Percentiles rank a stretch among this genome's conserved stretches.
These are phyloP conservation scores for Pagrus major DNA, from an alignment of 2,113 vertebrate genomes.

Conservation along the genomic window DNA sequence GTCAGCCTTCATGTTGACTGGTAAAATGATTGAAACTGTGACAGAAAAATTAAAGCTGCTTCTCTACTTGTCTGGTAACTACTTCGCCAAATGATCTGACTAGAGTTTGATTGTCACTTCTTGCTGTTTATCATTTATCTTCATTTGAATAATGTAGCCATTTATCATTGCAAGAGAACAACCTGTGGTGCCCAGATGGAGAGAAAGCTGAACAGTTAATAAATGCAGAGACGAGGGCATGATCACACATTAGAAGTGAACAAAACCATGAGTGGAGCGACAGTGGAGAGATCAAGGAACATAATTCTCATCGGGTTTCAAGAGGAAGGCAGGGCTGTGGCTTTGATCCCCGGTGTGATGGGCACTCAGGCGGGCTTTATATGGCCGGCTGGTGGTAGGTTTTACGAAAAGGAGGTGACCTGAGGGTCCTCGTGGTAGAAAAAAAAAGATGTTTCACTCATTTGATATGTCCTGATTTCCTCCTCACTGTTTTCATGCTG, in stretches of 20 bases:
- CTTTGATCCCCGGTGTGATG: conserved; percentile 42
- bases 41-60: no score
- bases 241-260: not conserved
- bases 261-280: conserved; percentile 3
- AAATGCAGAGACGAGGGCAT: not conserved
- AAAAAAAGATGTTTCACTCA: conserved; percentile 28
- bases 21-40: no score
- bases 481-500: conserved; percentile 31
- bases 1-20: no score
- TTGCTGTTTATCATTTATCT: not conserved
- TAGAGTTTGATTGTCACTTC: not conserved
- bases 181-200: not conserved
- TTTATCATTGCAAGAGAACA: not conserved
- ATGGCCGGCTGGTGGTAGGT: conserved; percentile 31
- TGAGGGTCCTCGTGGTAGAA: conserved; percentile 3
- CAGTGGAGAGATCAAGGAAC: conserved; percentile 3
- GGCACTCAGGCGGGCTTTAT: conserved; percentile 21
- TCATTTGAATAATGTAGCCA: not conserved
- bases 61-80: no score
- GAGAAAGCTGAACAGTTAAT: not conserved
- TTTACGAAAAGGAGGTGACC: conserved; percentile 29
- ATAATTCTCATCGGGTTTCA: conserved; percentile 18
- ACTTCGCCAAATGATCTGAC: not conserved
- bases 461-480: conserved; percentile 20
- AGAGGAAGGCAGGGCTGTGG: not conserved